These are phyloP conservation scores for Dermochelys coriacea DNA, from an alignment of 2,797 vertebrate species.

Conservation along the genomic window DNA sequence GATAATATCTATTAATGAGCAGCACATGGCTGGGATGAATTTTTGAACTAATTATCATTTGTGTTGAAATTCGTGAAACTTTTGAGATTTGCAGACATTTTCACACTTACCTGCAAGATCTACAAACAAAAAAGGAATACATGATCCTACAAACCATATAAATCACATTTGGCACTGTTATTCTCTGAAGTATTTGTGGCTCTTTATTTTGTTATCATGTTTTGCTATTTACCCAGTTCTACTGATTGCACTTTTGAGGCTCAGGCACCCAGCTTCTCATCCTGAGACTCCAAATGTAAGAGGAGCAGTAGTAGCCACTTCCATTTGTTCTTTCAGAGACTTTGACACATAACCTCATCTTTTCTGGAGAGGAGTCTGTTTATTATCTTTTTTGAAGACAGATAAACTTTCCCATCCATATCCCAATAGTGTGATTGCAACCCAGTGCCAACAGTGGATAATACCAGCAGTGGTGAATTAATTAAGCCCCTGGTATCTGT, in stretches of 20 bases:
- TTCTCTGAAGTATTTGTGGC: not conserved
- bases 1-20: not conserved
- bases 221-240: not conserved
- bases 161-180: not conserved
- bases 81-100: not conserved
- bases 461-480: not conserved
- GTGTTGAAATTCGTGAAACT: not conserved
- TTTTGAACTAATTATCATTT: not conserved
- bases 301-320: not conserved
- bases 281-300: not conserved
- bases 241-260: not conserved
- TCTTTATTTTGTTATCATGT: not conserved
- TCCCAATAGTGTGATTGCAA: not conserved
- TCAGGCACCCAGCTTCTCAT: not conserved
- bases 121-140: not conserved
- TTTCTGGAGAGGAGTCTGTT: not conserved
- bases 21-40: not conserved
- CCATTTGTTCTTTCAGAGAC: not conserved
- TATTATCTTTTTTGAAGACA: not conserved
- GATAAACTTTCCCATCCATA: not conserved
- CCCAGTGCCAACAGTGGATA: not conserved
- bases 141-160: not conserved
- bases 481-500: not conserved
- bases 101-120: not conserved
- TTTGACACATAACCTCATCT: accelerated